Evolutionary conservation across 1,140 invertebrate genomes (phyloP).

Genomic region (Drepana arcuata): DNA sequence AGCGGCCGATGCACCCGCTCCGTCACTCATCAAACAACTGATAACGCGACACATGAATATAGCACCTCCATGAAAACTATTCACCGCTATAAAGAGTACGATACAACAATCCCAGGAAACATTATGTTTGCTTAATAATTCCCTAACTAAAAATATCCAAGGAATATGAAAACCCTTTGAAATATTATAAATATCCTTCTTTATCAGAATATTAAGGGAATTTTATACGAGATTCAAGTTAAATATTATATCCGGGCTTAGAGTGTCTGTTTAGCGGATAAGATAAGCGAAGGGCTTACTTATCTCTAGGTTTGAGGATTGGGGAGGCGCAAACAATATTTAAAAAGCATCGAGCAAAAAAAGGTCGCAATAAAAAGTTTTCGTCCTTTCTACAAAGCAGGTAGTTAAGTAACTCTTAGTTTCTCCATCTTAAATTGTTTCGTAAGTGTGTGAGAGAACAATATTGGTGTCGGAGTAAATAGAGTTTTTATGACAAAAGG

Average conservation of each 20-base stretch:
- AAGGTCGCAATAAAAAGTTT: conserved; percentile 31
- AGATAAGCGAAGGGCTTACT: conserved; percentile 50
- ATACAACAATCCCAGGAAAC: too few species aligned
- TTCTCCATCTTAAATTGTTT: conserved; percentile 17
- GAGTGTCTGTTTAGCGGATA: conserved; percentile 27
- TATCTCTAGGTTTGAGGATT: conserved; percentile 24
- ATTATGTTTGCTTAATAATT: too few species aligned
- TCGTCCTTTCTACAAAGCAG: conserved; percentile 35
- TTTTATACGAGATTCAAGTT: too few species aligned
- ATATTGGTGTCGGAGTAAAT: conserved; percentile 33
- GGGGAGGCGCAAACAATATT: conserved; percentile 32
- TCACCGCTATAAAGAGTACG: too few species aligned
- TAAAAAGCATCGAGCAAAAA: conserved; percentile 25
- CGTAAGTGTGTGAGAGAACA: conserved; percentile 22
- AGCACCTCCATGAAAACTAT: too few species aligned
- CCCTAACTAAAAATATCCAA: too few species aligned
- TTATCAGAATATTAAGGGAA: too few species aligned
- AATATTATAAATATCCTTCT: too few species aligned
- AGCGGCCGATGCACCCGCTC: conserved; percentile 50
- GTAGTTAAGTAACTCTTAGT: conserved; percentile 26
- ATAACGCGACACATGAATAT: not conserved
- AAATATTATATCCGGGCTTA: conserved; percentile 37
- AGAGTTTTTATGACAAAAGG: conserved; percentile 21
- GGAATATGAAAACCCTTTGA: too few species aligned
- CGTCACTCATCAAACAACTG: not conserved